These are phyloP conservation scores for Turdus rufiventris DNA, from an alignment of 2,113 vertebrate species.

Conservation along the genomic window DNA sequence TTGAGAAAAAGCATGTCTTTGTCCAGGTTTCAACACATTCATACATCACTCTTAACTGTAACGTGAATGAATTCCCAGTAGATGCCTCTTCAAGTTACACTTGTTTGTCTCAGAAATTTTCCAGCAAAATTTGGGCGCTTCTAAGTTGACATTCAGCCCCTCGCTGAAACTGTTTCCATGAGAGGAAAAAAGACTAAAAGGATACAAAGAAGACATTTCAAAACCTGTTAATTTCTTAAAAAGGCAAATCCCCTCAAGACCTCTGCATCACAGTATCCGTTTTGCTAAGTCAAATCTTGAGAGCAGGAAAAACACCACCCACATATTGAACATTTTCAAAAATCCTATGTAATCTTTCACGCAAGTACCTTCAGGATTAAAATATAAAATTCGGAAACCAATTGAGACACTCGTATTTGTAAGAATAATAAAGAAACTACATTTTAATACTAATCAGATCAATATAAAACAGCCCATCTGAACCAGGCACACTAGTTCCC, in stretches of 20 bases:
- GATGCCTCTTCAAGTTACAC: neutral
- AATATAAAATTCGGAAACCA: neutral
- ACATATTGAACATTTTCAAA: neutral
- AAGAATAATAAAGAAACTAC: neutral
- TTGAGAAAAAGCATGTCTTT: neutral
- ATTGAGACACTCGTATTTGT: neutral
- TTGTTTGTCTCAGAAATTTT: slow-evolving; percentile 12
- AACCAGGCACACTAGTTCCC: neutral
- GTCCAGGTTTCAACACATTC: slow-evolving; percentile 21
- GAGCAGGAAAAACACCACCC: neutral
- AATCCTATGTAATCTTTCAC: neutral
- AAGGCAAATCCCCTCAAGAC: neutral
- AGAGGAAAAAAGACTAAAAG: neutral
- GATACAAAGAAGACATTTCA: neutral
- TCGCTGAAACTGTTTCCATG: neutral
- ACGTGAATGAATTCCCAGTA: neutral
- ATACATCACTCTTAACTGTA: slow-evolving; percentile 1
- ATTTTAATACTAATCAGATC: neutral
- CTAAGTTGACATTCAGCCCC: neutral
- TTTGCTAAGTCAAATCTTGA: neutral
- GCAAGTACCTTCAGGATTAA: neutral
- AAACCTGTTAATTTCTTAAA: neutral
- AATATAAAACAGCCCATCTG: neutral
- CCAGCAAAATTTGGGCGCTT: neutral
- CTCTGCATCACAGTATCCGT: neutral